Conservation (phyloP, 2,797 vertebrate species). For the Etheostoma nigrum region DNA sequence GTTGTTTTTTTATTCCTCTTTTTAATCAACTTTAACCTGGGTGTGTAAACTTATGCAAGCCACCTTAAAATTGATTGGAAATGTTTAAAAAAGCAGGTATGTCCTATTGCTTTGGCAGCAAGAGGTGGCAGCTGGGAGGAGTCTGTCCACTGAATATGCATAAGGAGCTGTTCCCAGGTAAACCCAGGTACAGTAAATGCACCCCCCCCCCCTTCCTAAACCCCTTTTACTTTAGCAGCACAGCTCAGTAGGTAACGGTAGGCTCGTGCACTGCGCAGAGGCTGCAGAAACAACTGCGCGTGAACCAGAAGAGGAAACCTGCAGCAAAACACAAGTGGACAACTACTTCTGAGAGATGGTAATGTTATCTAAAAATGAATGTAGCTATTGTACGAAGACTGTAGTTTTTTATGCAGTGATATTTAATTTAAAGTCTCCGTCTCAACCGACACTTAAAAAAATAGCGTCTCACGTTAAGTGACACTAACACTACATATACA, state of each 20-base stretch:
- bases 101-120: too few relatives aligned
- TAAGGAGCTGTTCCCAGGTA: too few relatives aligned
- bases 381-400: not conserved
- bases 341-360: slow-evolving; percentile 44
- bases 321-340: slow-evolving; percentile 12
- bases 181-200: too few relatives aligned
- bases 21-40: too few relatives aligned
- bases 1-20: too few relatives aligned
- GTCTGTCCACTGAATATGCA: too few relatives aligned
- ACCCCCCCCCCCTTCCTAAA: too few relatives aligned
- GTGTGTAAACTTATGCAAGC: too few relatives aligned
- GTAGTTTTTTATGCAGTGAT: not conserved
- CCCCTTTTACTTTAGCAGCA: slow-evolving; percentile 13
- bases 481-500: not conserved
- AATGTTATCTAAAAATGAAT: not conserved
- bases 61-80: too few relatives aligned
- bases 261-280: slow-evolving; percentile 19
- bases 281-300: not conserved
- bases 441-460: not conserved
- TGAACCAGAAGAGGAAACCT: slow-evolving; percentile 8
- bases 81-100: too few relatives aligned
- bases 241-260: not conserved
- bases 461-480: not conserved
- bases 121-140: too few relatives aligned
- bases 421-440: not conserved